These are phyloP conservation scores for Cheilosia urbana DNA, from an alignment of 2,888 invertebrate species.

Conservation along the genomic window DNA sequence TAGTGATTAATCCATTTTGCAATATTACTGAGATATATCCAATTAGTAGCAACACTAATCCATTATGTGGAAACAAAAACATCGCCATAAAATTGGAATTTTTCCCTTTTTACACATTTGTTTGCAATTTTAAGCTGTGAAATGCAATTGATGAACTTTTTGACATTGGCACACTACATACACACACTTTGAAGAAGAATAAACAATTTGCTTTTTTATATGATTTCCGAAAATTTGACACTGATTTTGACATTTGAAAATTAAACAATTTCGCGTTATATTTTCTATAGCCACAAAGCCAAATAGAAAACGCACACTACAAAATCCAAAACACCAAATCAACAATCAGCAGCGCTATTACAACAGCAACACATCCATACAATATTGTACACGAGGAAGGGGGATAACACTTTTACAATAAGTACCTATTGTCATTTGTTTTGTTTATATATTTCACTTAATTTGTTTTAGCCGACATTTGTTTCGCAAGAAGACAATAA, in stretches of 20 bases:
- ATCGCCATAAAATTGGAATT: constrained; percentile 89
- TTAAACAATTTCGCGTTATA: constrained; percentile 8
- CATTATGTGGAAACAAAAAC: constrained; percentile 89
- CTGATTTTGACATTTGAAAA: constrained; percentile 49
- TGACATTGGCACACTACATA: not conserved
- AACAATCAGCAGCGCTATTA: constrained; percentile 29
- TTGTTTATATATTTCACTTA: constrained; percentile 23
- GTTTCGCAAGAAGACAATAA: not conserved
- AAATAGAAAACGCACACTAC: not conserved
- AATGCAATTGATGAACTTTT: constrained; percentile 35
- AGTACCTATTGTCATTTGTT: constrained; percentile 32
- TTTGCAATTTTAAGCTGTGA: constrained; percentile 77
- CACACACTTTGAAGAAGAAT: not conserved
- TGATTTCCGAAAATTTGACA: constrained; percentile 32
- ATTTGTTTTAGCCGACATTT: constrained; percentile 2
- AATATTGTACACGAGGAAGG: not conserved
- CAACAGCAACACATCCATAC: not conserved
- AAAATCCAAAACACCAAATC: constrained; percentile 3
- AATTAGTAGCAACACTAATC: constrained; percentile 86
- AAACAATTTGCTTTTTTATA: constrained; percentile 6
- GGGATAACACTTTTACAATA: constrained; percentile 11
- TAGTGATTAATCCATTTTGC: constrained; percentile 78
- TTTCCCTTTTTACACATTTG: constrained; percentile 87
- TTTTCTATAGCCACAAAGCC: constrained; percentile 12
- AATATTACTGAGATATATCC: constrained; percentile 80